phyloP scores from a whole-genome alignment of 2,888 invertebrate genomes.

The Scaptomyza polygonia region DNA sequence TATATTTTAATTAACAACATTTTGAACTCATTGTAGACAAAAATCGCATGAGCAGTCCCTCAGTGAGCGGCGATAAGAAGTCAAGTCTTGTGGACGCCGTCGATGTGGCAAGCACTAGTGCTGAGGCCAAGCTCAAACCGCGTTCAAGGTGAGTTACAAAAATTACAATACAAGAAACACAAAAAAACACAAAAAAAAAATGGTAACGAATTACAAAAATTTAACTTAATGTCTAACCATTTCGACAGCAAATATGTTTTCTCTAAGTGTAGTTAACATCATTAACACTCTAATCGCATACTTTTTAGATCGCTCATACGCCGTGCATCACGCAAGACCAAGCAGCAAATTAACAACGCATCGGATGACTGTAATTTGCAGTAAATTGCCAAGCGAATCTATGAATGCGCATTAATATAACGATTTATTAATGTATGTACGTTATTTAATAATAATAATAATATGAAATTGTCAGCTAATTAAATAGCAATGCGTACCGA shows the following conservation, averaged over 20 bases:
- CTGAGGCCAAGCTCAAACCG: slow-evolving; percentile 86
- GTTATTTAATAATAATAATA: slow-evolving; percentile 4
- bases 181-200: too few relatives aligned
- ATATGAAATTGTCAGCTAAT: slow-evolving; percentile 24
- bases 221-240: too few relatives aligned
- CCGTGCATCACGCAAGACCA: slow-evolving; percentile 91
- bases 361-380: slow-evolving; percentile 90
- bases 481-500: slow-evolving; percentile 1
- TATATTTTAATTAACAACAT: slow-evolving; percentile 35
- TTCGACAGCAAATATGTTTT: too few relatives aligned
- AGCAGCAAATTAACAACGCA: slow-evolving; percentile 90
- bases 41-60: slow-evolving; percentile 83
- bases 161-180: too few relatives aligned
- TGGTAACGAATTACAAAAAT: too few relatives aligned
- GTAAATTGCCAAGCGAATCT: slow-evolving; percentile 83
- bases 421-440: neutral
- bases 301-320: slow-evolving; percentile 89
- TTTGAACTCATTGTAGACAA: slow-evolving; percentile 74
- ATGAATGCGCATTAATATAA: slow-evolving; percentile 2
- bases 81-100: slow-evolving; percentile 78
- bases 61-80: slow-evolving; percentile 82
- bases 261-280: too few relatives aligned
- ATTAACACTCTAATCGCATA: too few relatives aligned
- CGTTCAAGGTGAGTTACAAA: slow-evolving; percentile 85
- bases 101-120: slow-evolving; percentile 79